Base-by-base conservation (phyloP, 1,140 invertebrate species). In the Drosophila seguyi region DNA sequence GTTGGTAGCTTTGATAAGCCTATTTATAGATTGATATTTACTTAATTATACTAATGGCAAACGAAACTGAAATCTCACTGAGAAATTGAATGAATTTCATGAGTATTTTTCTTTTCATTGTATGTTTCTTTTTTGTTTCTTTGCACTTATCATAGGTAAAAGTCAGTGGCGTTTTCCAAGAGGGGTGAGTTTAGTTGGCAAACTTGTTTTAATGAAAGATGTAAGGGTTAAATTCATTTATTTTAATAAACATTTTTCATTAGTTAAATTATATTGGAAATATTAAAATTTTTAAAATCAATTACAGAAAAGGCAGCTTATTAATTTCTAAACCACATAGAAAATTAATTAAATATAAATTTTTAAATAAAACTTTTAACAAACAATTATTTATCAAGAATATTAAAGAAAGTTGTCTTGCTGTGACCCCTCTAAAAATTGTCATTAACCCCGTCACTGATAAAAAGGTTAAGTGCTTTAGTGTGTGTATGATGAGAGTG, bases 11-110 rank as follows among this genome's bases (percentile, higher is more conserved):
- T 38, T 73, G 67, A 73, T 73, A 73, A 72, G 53, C 36, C 44
- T 71, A 72, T 58, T 72, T 41, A 72, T 72, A 72, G 67, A 59
- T n/a, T 72, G 66, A 72, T 72, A 72, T 72, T 72, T 48, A 41
- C 67, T 73, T 59, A 72, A 73, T 73, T 72, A 71, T 72, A 73
- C 68, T 79, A 82, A 72, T 79, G 78, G 62, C 56, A 73, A 86
- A 87, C 76, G 83, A 87, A 83, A 88, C 58, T 77, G 84, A 77
- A 85, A 85, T 84, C 73, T 84, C 45, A 48, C 47, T 0, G 36
- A 41, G 27, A 76, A 80, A 85, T 84, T 84, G 67, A 84, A 84
- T 84, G 73, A 84, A 84, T 41, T 77, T 71, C 52, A 31, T 13
- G 31, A 42, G 29, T 57, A 29, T 58, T 69, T 76, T 27, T 52